Evolutionary conservation across 1,140 invertebrate species (phyloP).

Genomic region (Temnothorax curvispinosus): DNA sequence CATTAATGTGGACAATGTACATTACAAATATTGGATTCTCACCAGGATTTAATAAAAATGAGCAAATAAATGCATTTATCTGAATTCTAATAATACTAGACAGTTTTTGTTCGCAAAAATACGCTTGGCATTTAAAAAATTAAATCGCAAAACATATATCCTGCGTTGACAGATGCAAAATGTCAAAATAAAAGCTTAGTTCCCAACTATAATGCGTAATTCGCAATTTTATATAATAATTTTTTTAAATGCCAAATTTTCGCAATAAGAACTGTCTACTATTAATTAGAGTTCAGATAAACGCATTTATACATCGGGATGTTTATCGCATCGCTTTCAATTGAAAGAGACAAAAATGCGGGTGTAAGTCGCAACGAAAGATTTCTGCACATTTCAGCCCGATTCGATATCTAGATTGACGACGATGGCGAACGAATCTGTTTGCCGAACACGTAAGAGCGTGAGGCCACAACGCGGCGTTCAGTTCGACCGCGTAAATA

Average conservation of each 20-base stretch:
- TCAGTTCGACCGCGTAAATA: constrained; percentile 40
- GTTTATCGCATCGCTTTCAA: not conserved
- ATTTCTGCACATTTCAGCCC: not conserved
- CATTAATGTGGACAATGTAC: not conserved
- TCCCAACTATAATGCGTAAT: not conserved
- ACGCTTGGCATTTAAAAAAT: not conserved
- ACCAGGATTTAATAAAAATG: not conserved
- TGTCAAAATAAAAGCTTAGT: not conserved
- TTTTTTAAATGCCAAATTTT: no score
- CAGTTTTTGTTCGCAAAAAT: not conserved
- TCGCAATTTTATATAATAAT: not conserved
- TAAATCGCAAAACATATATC: not conserved
- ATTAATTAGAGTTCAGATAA: no score
- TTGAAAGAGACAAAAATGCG: not conserved
- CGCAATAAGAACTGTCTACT: no score
- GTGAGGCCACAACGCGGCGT: not conserved
- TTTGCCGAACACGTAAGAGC: constrained; percentile 29
- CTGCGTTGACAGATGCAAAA: not conserved
- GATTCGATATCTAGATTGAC: constrained; percentile 8
- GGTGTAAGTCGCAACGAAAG: not conserved
- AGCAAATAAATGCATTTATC: not conserved
- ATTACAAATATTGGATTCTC: not conserved
- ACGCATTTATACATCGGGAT: not conserved
- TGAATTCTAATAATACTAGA: not conserved
- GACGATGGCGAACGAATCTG: constrained; percentile 22